Evolutionary conservation across 2,888 invertebrate genomes (phyloP).

Genomic region (Epinotia nisella): DNA sequence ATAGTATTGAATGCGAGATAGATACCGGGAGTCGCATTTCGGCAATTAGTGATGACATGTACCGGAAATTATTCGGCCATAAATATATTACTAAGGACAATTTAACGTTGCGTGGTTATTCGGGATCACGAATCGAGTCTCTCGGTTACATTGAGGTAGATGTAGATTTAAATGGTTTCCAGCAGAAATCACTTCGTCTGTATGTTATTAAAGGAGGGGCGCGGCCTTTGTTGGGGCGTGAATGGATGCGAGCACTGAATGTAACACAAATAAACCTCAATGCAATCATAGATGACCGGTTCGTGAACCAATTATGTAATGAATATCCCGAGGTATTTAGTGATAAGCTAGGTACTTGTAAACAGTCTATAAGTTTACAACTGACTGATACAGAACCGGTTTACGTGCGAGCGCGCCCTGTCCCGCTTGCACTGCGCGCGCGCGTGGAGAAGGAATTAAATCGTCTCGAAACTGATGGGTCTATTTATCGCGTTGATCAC

Average conservation of each 20-base stretch:
- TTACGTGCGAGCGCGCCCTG: slow-evolving; percentile 39
- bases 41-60: slow-evolving; percentile 39
- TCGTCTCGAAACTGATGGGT: slow-evolving; percentile 42
- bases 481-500: slow-evolving; percentile 43
- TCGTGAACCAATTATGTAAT: slow-evolving; percentile 25
- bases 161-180: slow-evolving; percentile 14
- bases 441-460: slow-evolving; percentile 38
- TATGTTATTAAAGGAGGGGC: slow-evolving; percentile 43
- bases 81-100: slow-evolving; percentile 40
- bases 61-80: slow-evolving; percentile 17
- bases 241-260: slow-evolving; percentile 22
- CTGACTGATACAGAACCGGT: slow-evolving; percentile 36
- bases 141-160: slow-evolving; percentile 45
- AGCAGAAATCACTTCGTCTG: not conserved
- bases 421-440: slow-evolving; percentile 44
- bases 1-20: slow-evolving; percentile 37
- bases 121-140: slow-evolving; percentile 44
- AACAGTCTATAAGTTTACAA: slow-evolving; percentile 38
- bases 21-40: slow-evolving; percentile 46
- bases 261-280: slow-evolving; percentile 30
- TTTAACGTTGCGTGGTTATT: slow-evolving; percentile 42
- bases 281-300: slow-evolving; percentile 1
- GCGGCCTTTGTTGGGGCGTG: slow-evolving; percentile 10
- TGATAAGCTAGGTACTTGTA: slow-evolving; percentile 44
- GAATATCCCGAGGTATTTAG: slow-evolving; percentile 44